Conservation (phyloP, 1,140 invertebrate genomes). For the Neodiprion virginianus region DNA sequence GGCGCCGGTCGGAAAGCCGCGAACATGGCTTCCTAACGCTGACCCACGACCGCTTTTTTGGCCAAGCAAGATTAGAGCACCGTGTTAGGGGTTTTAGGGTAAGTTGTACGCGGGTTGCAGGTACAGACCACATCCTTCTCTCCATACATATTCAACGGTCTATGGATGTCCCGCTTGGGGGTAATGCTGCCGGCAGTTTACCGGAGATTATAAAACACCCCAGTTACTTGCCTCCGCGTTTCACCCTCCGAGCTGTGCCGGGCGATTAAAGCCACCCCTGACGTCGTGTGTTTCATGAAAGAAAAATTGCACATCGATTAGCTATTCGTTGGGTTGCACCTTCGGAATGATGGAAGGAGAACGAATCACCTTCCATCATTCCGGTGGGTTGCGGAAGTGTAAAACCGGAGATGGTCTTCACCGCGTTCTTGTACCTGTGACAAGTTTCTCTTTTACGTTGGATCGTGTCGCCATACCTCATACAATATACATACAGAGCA, state of each 20-base stretch:
- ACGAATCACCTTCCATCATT: background rate
- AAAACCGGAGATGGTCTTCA: no score
- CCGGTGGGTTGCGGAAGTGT: no score
- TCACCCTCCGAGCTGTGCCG: background rate
- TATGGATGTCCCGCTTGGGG: background rate
- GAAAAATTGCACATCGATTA: no score
- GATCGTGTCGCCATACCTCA: no score
- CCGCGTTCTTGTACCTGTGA: no score
- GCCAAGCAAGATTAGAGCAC: no score
- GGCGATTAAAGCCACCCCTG: slow-evolving; percentile 1
- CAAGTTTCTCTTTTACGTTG: no score
- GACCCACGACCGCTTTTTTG: no score
- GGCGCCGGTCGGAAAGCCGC: no score
- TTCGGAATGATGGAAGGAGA: background rate
- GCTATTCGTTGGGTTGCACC: background rate
- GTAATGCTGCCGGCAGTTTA: slow-evolving; percentile 1
- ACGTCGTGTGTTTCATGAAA: background rate
- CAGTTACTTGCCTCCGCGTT: background rate
- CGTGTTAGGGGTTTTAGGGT: no score
- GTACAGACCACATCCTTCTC: background rate
- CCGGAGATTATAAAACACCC: slow-evolving; percentile 7
- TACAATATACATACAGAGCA: no score
- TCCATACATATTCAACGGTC: background rate
- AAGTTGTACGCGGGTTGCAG: background rate
- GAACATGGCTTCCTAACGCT: no score